Percentiles rank a stretch among this genome's conserved stretches.
These are phyloP conservation scores for Hycleus cichorii DNA, from an alignment of 1,140 invertebrate species.

Conservation along the genomic window DNA sequence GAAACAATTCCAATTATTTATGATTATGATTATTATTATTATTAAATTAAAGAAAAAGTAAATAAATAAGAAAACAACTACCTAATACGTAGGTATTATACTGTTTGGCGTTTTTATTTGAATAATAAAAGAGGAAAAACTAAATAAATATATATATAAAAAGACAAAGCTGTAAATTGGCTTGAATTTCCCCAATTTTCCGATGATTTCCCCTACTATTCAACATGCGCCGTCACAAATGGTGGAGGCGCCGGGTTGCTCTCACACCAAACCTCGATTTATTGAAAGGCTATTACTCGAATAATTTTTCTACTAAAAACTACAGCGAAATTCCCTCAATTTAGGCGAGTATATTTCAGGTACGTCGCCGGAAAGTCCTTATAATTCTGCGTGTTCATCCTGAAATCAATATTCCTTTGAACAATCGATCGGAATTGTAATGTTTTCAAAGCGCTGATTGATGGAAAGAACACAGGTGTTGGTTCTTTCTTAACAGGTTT, in stretches of 20 bases:
- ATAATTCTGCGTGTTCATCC: slow-evolving; percentile 28
- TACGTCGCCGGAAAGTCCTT: slow-evolving; percentile 24
- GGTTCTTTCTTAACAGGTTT: slow-evolving; percentile 12
- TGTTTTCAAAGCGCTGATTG: slow-evolving; percentile 26
- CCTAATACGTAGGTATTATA: slow-evolving; percentile 40
- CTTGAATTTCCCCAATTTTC: no score
- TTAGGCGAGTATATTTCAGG: slow-evolving; percentile 19
- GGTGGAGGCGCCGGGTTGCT: no score
- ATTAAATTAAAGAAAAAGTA: no score
- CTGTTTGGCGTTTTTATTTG: slow-evolving; percentile 43
- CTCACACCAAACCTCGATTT: no score
- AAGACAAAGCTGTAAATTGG: no score
- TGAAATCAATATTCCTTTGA: slow-evolving; percentile 23
- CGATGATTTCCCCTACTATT: no score
- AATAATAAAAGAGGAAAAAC: slow-evolving; percentile 33
- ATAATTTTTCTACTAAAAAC: no score
- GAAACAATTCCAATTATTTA: slow-evolving; percentile 38
- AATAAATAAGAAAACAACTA: slow-evolving; percentile 19
- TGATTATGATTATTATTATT: neutral
- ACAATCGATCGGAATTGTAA: slow-evolving; percentile 28
- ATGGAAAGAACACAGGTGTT: slow-evolving; percentile 24
- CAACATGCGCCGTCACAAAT: no score
- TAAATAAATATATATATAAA: no score
- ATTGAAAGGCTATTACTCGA: no score
- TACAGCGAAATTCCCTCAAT: no score